Conservation (phyloP, 1,140 invertebrate genomes). For the Colletes latitarsis region DNA sequence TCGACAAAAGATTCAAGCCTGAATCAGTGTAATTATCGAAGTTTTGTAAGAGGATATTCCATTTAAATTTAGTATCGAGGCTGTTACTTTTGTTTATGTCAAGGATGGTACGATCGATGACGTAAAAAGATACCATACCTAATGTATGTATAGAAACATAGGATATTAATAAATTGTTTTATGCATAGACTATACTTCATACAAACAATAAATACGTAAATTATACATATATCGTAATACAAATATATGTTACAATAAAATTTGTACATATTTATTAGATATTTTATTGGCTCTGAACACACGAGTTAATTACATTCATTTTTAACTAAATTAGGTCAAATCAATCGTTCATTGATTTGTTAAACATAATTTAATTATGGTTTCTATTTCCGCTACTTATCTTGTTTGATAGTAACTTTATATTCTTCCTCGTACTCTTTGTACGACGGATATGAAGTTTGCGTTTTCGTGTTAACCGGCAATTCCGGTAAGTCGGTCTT, state of each 20-base stretch:
- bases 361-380: background rate
- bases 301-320: background rate
- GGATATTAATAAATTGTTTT: constrained; percentile 67
- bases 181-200: constrained; percentile 43
- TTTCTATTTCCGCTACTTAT: background rate
- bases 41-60: background rate
- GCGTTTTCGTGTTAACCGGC: background rate
- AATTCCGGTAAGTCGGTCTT: background rate
- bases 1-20: background rate
- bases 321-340: background rate
- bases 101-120: constrained; percentile 15
- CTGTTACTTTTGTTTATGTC: constrained; percentile 23
- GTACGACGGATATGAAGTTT: constrained; percentile 68
- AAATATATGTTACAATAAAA: constrained; percentile 39
- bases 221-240: constrained; percentile 37
- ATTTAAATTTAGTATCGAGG: constrained; percentile 9
- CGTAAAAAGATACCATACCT: constrained; percentile 30
- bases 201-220: constrained; percentile 19
- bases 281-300: constrained; percentile 27
- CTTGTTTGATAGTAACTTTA: constrained; percentile 55
- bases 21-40: background rate
- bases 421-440: constrained; percentile 69
- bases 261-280: constrained; percentile 52
- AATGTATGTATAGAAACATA: constrained; percentile 58
- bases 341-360: background rate